Conservation (phyloP, 2,113 vertebrate genomes). For the Strigops habroptila region DNA sequence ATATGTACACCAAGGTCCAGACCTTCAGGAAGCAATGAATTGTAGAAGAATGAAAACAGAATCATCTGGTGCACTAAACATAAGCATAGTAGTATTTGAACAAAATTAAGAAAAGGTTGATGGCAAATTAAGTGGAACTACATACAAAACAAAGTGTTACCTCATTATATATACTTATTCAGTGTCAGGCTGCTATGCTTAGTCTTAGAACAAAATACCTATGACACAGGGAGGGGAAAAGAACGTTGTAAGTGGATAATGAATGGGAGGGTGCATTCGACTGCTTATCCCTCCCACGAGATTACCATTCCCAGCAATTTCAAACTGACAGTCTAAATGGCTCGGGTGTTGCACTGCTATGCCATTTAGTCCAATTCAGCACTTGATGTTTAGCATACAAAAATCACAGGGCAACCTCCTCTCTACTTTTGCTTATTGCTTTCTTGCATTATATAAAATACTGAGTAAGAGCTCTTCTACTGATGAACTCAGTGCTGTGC, state of each 20-base stretch:
- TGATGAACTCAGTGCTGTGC: background rate
- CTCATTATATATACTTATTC: background rate
- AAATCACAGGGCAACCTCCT: background rate
- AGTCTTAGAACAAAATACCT: background rate
- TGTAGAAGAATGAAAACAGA: background rate
- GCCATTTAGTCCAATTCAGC: background rate
- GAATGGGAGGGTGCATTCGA: background rate
- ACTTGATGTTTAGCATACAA: background rate
- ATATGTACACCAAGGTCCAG: accelerated
- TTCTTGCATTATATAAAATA: background rate
- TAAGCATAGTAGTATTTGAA: background rate
- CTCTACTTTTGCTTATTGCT: background rate
- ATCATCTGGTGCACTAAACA: background rate
- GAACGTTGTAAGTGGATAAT: background rate
- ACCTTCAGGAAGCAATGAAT: background rate
- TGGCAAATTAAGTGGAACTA: background rate
- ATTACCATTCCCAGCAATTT: background rate
- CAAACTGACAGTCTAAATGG: background rate
- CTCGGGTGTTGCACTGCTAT: background rate
- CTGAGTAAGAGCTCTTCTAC: background rate
- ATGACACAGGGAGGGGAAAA: background rate
- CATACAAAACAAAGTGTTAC: accelerated
- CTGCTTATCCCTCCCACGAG: background rate
- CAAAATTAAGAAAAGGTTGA: background rate
- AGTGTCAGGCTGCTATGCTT: background rate